Percentiles rank a stretch among this genome's conserved stretches.
Conservation (phyloP, 2,113 vertebrate species). For the Pluvianellus socialis region DNA sequence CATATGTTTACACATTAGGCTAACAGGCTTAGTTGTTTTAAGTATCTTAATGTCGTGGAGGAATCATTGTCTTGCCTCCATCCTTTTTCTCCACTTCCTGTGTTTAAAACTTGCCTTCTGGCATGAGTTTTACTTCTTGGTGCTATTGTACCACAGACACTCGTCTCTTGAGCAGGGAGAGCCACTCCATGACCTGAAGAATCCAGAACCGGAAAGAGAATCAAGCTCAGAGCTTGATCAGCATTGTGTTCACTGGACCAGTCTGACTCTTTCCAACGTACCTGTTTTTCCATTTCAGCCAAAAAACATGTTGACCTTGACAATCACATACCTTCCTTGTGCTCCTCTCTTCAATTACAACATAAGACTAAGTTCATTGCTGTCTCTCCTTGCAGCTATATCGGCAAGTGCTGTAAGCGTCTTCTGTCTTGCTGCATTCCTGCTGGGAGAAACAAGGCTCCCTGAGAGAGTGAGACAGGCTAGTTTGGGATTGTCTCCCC, state of each 20-base stretch:
- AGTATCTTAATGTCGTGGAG: neutral
- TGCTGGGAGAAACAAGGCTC: neutral
- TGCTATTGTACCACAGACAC: neutral
- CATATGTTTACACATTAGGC: neutral
- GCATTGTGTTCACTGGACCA: neutral
- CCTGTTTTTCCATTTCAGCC: neutral
- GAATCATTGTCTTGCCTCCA: neutral
- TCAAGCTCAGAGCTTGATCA: neutral
- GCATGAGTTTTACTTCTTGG: neutral
- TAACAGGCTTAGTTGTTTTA: neutral
- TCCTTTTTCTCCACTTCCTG: neutral
- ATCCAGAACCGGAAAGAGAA: neutral
- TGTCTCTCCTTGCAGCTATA: neutral
- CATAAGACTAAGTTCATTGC: neutral
- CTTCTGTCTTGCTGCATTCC: neutral
- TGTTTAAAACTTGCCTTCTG: neutral
- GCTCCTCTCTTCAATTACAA: neutral
- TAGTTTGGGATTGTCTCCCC: neutral
- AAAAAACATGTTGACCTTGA: neutral
- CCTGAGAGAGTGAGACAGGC: neutral
- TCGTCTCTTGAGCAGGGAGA: neutral
- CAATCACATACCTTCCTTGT: neutral
- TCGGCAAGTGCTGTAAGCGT: neutral
- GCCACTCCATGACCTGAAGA: neutral
- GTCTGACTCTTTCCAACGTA: neutral